phyloP scores from a whole-genome alignment of 2,888 invertebrate genomes.

The Sinodicranocentrus sp. region DNA sequence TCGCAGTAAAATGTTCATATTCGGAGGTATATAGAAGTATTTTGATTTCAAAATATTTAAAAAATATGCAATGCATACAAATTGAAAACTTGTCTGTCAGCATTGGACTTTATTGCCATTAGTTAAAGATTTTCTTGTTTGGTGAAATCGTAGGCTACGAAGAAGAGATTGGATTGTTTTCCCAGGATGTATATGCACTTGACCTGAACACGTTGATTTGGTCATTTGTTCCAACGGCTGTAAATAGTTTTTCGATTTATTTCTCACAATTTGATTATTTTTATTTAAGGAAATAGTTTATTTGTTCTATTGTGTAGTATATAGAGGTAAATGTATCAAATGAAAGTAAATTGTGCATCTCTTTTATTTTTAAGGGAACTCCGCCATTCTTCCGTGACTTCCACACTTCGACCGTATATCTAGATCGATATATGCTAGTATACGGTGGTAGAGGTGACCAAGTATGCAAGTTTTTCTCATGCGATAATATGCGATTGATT shows the following conservation, averaged over 20 bases:
- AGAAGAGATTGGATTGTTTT: slow-evolving; percentile 88
- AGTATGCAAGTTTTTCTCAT: no score
- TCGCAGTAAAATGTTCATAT: slow-evolving; percentile 73
- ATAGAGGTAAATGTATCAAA: no score
- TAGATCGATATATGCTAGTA: slow-evolving; percentile 87
- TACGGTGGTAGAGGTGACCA: slow-evolving; percentile 92
- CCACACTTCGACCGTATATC: slow-evolving; percentile 89
- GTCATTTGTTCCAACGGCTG: slow-evolving; percentile 80
- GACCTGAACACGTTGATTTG: slow-evolving; percentile 87
- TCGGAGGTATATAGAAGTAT: no score
- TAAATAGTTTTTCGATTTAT: slow-evolving; percentile 64
- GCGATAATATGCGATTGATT: no score
- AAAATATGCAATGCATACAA: no score
- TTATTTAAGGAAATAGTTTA: no score
- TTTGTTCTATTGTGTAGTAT: no score
- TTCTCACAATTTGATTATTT: no score
- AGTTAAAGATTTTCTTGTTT: no score
- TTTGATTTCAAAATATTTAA: no score
- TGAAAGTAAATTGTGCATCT: slow-evolving; percentile 14
- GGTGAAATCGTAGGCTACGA: slow-evolving; percentile 96
- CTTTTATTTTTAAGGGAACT: slow-evolving; percentile 80
- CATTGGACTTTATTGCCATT: no score
- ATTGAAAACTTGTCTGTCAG: no score
- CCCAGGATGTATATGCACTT: slow-evolving; percentile 87
- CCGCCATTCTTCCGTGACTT: slow-evolving; percentile 90